Evolutionary conservation across 2,888 invertebrate species (phyloP).

Genomic region (Lochmaea crataegi): DNA sequence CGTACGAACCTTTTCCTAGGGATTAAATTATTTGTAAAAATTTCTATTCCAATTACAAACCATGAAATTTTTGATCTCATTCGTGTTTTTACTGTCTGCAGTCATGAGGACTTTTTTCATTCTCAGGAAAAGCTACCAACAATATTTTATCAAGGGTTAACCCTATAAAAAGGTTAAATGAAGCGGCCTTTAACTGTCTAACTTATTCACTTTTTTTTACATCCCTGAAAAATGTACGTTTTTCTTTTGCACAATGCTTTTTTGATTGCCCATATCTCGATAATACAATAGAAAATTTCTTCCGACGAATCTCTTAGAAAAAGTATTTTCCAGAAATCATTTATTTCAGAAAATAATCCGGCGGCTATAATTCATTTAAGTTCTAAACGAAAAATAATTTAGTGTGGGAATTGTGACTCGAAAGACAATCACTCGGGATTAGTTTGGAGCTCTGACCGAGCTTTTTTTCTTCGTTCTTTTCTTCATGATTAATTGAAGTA

Average conservation of each 20-base stretch:
- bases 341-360: constrained; percentile 49
- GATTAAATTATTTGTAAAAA: too few relatives aligned
- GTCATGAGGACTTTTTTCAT: too few relatives aligned
- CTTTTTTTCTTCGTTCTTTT: constrained; percentile 47
- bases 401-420: constrained; percentile 55
- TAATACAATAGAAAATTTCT: not conserved
- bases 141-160: too few relatives aligned
- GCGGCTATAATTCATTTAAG: constrained; percentile 51
- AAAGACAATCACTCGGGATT: constrained; percentile 52
- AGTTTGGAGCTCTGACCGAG: constrained; percentile 25
- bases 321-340: constrained; percentile 44
- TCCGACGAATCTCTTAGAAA: not conserved
- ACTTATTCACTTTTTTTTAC: too few relatives aligned
- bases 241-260: not conserved
- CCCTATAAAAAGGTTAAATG: too few relatives aligned
- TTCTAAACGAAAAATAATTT: constrained; percentile 55
- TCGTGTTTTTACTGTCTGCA: too few relatives aligned
- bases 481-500: constrained; percentile 52
- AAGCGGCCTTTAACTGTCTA: too few relatives aligned
- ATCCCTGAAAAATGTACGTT: too few relatives aligned
- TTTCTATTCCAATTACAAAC: too few relatives aligned
- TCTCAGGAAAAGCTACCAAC: too few relatives aligned
- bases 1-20: too few relatives aligned
- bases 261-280: not conserved
- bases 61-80: too few relatives aligned